These are phyloP conservation scores for Fistularia tabacaria DNA, from an alignment of 2,797 vertebrate species.

Conservation along the genomic window DNA sequence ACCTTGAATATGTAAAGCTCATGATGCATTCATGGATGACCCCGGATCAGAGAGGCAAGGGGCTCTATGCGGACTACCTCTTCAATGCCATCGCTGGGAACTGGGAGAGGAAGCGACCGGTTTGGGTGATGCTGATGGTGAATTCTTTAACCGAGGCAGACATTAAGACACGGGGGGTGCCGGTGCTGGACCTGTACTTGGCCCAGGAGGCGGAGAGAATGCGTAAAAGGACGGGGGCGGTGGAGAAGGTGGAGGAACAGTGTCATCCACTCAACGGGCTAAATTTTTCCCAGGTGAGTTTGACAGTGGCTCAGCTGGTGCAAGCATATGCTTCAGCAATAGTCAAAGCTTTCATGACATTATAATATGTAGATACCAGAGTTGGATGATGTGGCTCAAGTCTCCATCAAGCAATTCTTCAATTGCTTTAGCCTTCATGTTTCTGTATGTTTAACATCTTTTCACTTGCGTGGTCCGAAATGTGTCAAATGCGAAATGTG, in stretches of 20 bases:
- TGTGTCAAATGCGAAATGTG: no score
- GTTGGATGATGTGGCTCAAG: no score
- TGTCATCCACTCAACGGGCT: slow-evolving; percentile 87
- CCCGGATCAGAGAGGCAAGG: slow-evolving; percentile 84
- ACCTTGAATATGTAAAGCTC: slow-evolving; percentile 86
- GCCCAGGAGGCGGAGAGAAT: slow-evolving; percentile 88
- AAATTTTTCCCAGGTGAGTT: slow-evolving; percentile 88
- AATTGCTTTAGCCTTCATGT: no score
- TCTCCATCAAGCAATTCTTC: no score
- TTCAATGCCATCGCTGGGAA: slow-evolving; percentile 89
- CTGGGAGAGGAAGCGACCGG: slow-evolving; percentile 86
- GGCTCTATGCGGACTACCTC: slow-evolving; percentile 87
- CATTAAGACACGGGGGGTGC: slow-evolving; percentile 82
- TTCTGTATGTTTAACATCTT: no score
- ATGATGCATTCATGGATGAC: slow-evolving; percentile 93
- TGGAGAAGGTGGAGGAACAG: slow-evolving; percentile 91
- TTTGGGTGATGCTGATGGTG: slow-evolving; percentile 93
- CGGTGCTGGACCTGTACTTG: slow-evolving; percentile 85
- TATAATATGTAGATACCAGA: no score
- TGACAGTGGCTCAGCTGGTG: neutral
- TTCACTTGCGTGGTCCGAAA: no score
- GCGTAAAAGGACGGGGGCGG: slow-evolving; percentile 83
- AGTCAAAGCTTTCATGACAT: no score
- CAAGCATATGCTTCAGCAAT: no score
- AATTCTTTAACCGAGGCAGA: slow-evolving; percentile 87